Evolutionary conservation across 2,888 invertebrate species (phyloP).

Genomic region (Rotaria macrura): DNA sequence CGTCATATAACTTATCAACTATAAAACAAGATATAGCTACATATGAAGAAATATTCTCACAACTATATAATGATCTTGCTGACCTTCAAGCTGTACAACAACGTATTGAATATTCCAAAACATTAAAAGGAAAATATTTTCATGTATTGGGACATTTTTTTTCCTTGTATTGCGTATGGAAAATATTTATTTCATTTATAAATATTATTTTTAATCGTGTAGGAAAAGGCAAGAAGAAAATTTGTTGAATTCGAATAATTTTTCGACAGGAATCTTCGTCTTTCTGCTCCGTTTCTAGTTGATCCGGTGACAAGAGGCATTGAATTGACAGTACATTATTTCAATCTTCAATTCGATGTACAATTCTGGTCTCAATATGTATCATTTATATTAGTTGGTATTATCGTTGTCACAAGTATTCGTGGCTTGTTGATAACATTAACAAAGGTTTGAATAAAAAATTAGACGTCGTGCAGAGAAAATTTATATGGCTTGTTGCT

Average conservation of each 20-base stretch:
- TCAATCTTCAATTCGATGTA: constrained; percentile 80
- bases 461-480: neutral
- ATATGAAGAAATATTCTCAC: constrained; percentile 66
- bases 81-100: constrained; percentile 70
- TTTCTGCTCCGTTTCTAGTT: too few species aligned
- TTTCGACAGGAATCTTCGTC: too few species aligned
- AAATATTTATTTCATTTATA: constrained; percentile 73
- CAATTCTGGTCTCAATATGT: constrained; percentile 93
- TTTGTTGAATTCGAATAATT: neutral
- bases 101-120: constrained; percentile 80
- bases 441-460: constrained; percentile 65
- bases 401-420: constrained; percentile 93
- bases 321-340: constrained; percentile 89
- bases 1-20: neutral
- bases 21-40: constrained; percentile 25
- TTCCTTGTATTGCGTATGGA: constrained; percentile 93
- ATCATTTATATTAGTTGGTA: constrained; percentile 87
- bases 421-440: constrained; percentile 84
- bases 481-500: constrained; percentile 39
- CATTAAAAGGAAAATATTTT: constrained; percentile 93
- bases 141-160: constrained; percentile 96
- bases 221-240: constrained; percentile 60
- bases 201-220: constrained; percentile 95
- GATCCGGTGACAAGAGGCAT: constrained; percentile 92
- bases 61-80: constrained; percentile 87